Conservation (phyloP, 2,888 invertebrate species). For the Cephus runcator region DNA sequence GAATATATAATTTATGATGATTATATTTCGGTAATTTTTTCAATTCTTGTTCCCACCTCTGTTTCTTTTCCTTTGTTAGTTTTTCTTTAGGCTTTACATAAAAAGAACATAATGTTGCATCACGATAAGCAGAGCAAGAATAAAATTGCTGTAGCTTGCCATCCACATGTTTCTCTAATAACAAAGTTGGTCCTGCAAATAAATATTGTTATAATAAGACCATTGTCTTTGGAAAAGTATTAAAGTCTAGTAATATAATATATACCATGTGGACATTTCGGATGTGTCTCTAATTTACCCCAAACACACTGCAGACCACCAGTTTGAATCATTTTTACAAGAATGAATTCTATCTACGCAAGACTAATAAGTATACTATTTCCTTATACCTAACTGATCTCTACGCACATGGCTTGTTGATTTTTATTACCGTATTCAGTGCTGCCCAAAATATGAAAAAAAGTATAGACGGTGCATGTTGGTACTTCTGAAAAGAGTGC, state of each 20-base stretch:
- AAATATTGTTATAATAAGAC: conserved; percentile 14
- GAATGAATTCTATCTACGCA: background rate
- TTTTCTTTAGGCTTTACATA: conserved; percentile 71
- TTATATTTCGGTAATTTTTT: conserved; percentile 67
- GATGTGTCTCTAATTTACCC: conserved; percentile 72
- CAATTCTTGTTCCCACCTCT: conserved; percentile 68
- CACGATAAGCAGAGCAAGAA: conserved; percentile 86
- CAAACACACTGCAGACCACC: conserved; percentile 52
- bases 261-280: conserved; percentile 78
- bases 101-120: conserved; percentile 81
- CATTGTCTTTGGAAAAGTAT: background rate
- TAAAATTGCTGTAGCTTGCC: conserved; percentile 73
- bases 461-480: background rate
- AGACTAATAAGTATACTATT: background rate
- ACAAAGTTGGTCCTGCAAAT: conserved; percentile 72
- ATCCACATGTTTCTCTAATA: conserved; percentile 70
- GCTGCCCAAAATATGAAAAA: background rate
- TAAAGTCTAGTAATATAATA: background rate
- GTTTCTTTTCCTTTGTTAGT: conserved; percentile 56
- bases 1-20: conserved; percentile 68
- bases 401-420: background rate
- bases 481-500: background rate
- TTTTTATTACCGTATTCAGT: background rate
- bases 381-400: background rate
- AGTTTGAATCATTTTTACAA: conserved; percentile 18